These are phyloP conservation scores for Tokudaia tokunoshimensis DNA, from an alignment of 2,797 vertebrate genomes.

Conservation along the genomic window DNA sequence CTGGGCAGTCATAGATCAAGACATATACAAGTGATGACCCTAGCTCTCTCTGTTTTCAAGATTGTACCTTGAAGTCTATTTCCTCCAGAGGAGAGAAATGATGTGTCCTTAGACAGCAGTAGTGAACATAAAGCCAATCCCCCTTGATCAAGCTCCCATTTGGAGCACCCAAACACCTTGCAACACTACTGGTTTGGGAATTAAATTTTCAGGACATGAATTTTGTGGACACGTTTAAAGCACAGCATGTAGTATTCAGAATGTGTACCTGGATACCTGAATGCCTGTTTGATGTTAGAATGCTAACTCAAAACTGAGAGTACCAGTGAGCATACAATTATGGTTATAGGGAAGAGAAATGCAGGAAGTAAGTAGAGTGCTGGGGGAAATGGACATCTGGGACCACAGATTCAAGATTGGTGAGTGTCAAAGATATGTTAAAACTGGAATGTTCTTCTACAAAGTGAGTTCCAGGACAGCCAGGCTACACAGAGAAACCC, in stretches of 20 bases:
- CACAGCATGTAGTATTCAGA: not conserved
- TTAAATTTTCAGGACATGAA: not conserved
- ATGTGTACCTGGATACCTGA: not conserved
- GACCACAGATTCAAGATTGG: not conserved
- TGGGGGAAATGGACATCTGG: not conserved
- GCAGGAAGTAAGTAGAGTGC: not conserved
- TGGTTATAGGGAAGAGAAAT: not conserved
- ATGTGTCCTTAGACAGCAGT: not conserved
- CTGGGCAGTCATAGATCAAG: not conserved
- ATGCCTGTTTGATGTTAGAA: conserved; percentile 29
- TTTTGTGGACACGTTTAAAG: not conserved
- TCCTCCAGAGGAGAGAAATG: not conserved
- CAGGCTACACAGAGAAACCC: no score
- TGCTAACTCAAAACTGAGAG: conserved; percentile 38
- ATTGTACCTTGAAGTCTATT: not conserved
- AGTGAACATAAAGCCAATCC: not conserved
- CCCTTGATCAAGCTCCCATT: not conserved
- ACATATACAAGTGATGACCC: not conserved
- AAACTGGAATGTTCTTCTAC: not conserved
- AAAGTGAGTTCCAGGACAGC: no score
- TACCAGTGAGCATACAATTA: not conserved
- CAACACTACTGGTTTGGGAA: not conserved
- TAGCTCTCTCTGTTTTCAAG: not conserved
- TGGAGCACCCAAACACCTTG: not conserved
- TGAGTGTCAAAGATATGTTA: conserved; percentile 10